Evolutionary conservation across 2,797 vertebrate species (phyloP).

Genomic region (Xiphorhynchus erythropygius): DNA sequence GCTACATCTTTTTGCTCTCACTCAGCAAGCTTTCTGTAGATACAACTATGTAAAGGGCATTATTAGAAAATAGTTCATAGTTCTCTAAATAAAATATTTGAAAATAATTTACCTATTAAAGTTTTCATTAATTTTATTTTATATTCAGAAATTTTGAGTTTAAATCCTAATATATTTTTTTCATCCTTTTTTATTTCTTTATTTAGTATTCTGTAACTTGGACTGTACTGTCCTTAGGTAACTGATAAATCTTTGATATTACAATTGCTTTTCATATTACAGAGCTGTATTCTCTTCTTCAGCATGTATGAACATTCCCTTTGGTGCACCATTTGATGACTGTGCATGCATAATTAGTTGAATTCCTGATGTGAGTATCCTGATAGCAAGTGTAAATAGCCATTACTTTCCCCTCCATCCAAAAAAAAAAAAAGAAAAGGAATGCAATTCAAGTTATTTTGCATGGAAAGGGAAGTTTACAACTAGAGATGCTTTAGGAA

Average conservation of each 20-base stretch:
- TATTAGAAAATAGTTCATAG: slow-evolving; percentile 52
- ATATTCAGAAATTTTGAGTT: not conserved
- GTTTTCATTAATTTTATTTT: slow-evolving; percentile 35
- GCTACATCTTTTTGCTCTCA: slow-evolving; percentile 1
- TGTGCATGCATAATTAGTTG: slow-evolving; percentile 54
- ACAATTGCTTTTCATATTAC: not conserved
- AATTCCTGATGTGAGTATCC: slow-evolving; percentile 43
- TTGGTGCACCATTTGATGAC: slow-evolving; percentile 16
- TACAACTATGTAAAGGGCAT: slow-evolving; percentile 60
- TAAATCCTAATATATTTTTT: not conserved
- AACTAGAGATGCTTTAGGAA: not conserved
- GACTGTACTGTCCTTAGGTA: not conserved
- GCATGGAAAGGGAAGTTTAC: not conserved
- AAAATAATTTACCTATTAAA: slow-evolving; percentile 50
- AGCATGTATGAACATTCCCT: slow-evolving; percentile 21
- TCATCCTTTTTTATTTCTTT: not conserved
- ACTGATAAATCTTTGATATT: not conserved
- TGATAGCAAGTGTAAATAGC: slow-evolving; percentile 46
- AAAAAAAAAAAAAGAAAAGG: not conserved
- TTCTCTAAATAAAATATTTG: slow-evolving; percentile 60
- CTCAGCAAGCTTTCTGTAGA: slow-evolving; percentile 52
- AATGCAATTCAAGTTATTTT: not conserved
- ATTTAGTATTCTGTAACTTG: not conserved
- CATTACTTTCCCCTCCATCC: not conserved
- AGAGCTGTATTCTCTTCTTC: slow-evolving; percentile 11